Evolutionary conservation across 1,140 invertebrate species (phyloP), one percentile per base, ranked within the genome.

Genomic region (Cephus cinctus): DNA sequence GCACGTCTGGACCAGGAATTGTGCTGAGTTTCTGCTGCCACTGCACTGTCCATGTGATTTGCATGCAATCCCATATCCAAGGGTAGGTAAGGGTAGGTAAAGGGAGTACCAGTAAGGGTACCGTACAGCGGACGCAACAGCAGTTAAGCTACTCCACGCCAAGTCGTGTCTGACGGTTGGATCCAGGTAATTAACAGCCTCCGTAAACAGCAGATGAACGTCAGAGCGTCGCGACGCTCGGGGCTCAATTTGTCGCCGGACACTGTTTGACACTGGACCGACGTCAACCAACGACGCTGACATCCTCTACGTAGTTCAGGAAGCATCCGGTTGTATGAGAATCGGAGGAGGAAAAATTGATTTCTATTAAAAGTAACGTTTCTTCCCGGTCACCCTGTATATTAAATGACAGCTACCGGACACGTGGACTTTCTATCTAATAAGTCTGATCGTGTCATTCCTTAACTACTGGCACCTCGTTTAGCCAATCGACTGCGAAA

Each of bases 1-100:
- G n/a, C n/a, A 32, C 27, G 25, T 48, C 27, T 27, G 41, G 12
- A 14, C 12, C 21, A 25, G 43, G 58, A 57, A 62, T 62, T 62
- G 59, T 62, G 59, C 59, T 62, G 59, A 62, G 49, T 50, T 61
- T 56, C 55, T 61, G 58, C 58, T 55, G 46, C 55, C 55, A 57
- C 54, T 49, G 53, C 55, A 52, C 60, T 54, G 52, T 58, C 38
- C 49, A 36, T 54, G 58, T 61, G 59, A 62, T 62, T 62, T 62
- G 59, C 59, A 62, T 61, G 46, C 49, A 52, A 55, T 47, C 35
- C 32, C 32, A 31, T 43, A 49, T 23, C 34, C 48, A n/a, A n/a
- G n/a, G n/a, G n/a, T 42, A 50, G 49, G 44, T 50, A 32, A 23
- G 35, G 49, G 39, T 23, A 39, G 45, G 54, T 61, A 61, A 61